Percentiles rank a stretch among this genome's conserved stretches.
Evolutionary conservation across 2,888 invertebrate genomes (phyloP).

Genomic region (Morinoia aosen): DNA sequence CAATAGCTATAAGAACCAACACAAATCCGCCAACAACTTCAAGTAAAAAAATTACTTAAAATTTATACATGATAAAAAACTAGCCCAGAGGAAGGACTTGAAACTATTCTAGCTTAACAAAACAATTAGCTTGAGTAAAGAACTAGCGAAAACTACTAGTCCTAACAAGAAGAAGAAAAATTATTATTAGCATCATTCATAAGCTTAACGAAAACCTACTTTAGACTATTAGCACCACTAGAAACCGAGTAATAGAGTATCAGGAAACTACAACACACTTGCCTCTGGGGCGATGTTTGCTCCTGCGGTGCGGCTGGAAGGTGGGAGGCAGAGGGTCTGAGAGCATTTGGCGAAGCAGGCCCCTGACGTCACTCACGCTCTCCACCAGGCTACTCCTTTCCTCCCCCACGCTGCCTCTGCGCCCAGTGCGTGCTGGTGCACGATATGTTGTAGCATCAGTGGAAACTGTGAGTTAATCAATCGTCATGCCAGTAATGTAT

Average conservation of each 20-base stretch:
- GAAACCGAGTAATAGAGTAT: background rate
- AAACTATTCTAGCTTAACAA: too few relatives aligned
- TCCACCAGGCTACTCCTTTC: conserved; percentile 87
- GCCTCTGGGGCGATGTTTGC: conserved; percentile 56
- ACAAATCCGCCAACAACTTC: too few relatives aligned
- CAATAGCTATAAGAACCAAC: too few relatives aligned
- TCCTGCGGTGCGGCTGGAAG: conserved; percentile 57
- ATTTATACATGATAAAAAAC: too few relatives aligned
- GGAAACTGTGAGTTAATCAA: background rate
- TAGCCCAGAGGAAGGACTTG: too few relatives aligned
- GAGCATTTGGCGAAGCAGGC: conserved; percentile 85
- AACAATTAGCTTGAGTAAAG: too few relatives aligned
- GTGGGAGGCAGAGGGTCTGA: conserved; percentile 77
- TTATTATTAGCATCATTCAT: too few relatives aligned
- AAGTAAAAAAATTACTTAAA: too few relatives aligned
- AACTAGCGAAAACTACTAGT: too few relatives aligned
- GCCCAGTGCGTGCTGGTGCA: conserved; percentile 69
- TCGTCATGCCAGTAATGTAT: background rate
- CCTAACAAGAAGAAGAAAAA: too few relatives aligned
- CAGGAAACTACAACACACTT: background rate
- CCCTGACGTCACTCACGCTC: conserved; percentile 87
- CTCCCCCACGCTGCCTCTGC: conserved; percentile 71
- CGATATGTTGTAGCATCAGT: background rate
- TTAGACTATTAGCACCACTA: background rate
- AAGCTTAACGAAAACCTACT: too few relatives aligned